Evolutionary conservation across 2,888 invertebrate species (phyloP).

Genomic region (Nipponacmea schrenckii): DNA sequence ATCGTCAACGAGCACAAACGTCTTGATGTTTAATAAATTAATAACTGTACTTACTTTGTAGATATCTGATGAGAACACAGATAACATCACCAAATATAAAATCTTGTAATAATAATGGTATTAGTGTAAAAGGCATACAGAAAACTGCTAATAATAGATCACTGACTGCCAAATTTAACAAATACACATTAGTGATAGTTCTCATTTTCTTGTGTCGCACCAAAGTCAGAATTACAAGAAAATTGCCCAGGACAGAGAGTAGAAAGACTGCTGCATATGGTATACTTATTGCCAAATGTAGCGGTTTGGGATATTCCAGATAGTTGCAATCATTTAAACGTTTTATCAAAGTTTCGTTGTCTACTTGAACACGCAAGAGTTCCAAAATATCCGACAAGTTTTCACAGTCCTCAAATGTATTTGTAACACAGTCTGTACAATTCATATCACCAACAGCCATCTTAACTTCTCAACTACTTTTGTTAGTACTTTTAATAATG

Average conservation of each 20-base stretch:
- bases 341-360: too few species aligned
- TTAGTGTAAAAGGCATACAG: slow-evolving; percentile 81
- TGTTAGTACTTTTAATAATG: too few species aligned
- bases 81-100: slow-evolving; percentile 79
- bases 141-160: slow-evolving; percentile 83
- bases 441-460: too few species aligned
- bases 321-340: too few species aligned
- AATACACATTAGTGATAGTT: slow-evolving; percentile 71
- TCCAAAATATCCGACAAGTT: too few species aligned
- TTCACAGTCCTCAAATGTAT: too few species aligned
- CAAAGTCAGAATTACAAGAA: slow-evolving; percentile 77
- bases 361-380: too few species aligned
- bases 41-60: slow-evolving; percentile 75
- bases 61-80: slow-evolving; percentile 78
- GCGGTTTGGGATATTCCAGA: too few species aligned
- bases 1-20: too few species aligned
- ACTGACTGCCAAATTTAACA: slow-evolving; percentile 72
- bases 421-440: too few species aligned
- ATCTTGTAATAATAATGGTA: slow-evolving; percentile 75
- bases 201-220: slow-evolving; percentile 69
- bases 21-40: too few species aligned
- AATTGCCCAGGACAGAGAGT: slow-evolving; percentile 81
- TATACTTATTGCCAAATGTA: slow-evolving; percentile 20
- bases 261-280: slow-evolving; percentile 79
- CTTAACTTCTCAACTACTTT: too few species aligned